Conservation (phyloP, 2,797 vertebrate genomes). For the Scolopax bukidnonensis region DNA sequence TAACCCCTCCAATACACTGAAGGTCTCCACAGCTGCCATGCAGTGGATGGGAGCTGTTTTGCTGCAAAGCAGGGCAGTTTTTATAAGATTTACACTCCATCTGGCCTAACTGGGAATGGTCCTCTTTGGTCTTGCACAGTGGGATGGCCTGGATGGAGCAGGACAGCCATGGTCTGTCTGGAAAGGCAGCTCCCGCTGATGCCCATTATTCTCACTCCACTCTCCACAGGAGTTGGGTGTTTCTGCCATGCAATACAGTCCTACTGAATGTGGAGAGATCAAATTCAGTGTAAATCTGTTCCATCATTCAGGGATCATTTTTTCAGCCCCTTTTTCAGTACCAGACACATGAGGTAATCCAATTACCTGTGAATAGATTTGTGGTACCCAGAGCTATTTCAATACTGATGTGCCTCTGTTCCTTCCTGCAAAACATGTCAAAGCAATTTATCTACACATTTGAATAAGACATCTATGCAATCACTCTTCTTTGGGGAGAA, state of each 20-base stretch:
- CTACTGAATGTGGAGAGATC: neutral
- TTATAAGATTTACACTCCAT: neutral
- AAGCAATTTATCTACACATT: slow-evolving; percentile 44
- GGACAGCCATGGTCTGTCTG: accelerated
- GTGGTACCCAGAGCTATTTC: slow-evolving; percentile 18
- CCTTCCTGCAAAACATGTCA: slow-evolving; percentile 53
- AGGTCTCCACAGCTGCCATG: accelerated
- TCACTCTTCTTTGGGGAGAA: slow-evolving; percentile 44
- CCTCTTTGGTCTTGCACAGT: neutral
- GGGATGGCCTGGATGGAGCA: neutral
- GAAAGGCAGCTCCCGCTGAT: neutral
- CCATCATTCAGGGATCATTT: neutral
- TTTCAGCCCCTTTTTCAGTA: neutral
- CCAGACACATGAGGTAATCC: slow-evolving; percentile 3
- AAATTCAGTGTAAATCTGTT: neutral
- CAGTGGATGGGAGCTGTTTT: neutral
- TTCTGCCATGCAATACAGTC: neutral
- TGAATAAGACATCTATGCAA: slow-evolving; percentile 33
- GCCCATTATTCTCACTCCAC: neutral
- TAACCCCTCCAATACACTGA: neutral
- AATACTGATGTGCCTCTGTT: slow-evolving; percentile 20
- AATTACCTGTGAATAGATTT: slow-evolving; percentile 26
- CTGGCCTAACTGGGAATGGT: neutral
- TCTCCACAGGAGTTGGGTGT: neutral
- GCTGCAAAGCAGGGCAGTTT: neutral